These are phyloP conservation scores for Poecilia velifera DNA, from an alignment of 2,797 vertebrate species.

Conservation along the genomic window DNA sequence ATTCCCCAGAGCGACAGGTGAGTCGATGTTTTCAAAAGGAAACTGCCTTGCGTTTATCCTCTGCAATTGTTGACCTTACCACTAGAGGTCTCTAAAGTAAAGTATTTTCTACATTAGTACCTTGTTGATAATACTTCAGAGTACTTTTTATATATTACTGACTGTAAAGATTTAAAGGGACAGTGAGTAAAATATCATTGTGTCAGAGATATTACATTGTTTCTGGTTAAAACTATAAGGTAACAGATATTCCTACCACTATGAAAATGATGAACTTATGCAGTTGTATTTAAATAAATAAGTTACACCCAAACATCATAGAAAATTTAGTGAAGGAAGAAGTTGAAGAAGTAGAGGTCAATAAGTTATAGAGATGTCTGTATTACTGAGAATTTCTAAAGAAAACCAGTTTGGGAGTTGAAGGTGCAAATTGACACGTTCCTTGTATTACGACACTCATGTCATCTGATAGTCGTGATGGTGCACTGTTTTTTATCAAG, in stretches of 20 bases:
- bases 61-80: not conserved
- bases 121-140: not conserved
- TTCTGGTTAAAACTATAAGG: not conserved
- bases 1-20: constrained; percentile 60
- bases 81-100: not conserved
- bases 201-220: not conserved
- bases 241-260: not conserved
- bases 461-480: not conserved
- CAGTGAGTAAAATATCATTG: not conserved
- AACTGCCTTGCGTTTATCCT: too few relatives aligned
- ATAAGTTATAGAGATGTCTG: not conserved
- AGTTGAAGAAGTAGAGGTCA: not conserved
- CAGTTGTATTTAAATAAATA: not conserved
- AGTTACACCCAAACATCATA: not conserved
- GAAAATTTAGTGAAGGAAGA: not conserved
- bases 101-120: not conserved
- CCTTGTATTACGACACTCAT: not conserved
- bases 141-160: not conserved
- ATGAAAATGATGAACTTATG: not conserved
- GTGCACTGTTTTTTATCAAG: too few relatives aligned
- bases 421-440: not conserved
- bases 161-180: not conserved
- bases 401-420: not conserved
- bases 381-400: not conserved
- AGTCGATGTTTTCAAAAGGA: constrained; percentile 10